A percentile compares a stretch with the other conserved stretches of the same genome.
Conservation (phyloP, 2,888 invertebrate genomes). For the Yponomeuta malinellus region DNA sequence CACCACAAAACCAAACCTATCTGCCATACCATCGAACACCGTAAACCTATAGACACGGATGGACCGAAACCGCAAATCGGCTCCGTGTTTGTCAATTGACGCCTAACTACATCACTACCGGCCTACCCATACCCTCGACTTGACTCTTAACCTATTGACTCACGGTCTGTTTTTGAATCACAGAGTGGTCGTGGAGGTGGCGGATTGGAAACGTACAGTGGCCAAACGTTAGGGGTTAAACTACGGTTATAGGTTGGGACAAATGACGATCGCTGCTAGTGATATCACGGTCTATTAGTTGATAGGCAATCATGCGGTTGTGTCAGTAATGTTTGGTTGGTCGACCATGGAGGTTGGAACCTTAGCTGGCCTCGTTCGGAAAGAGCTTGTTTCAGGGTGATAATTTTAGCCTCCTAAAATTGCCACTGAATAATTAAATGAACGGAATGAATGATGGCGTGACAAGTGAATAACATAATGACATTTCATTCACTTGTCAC, state of each 20-base stretch:
- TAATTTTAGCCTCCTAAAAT: too few species aligned
- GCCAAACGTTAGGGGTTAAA: slow-evolving; percentile 12
- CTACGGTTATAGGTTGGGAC: slow-evolving; percentile 16
- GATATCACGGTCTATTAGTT: slow-evolving; percentile 13
- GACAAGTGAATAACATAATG: too few species aligned
- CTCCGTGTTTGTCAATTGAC: slow-evolving; percentile 31
- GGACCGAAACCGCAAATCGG: slow-evolving; percentile 25
- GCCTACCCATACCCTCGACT: not conserved
- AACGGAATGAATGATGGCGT: too few species aligned
- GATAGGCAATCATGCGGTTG: slow-evolving; percentile 11
- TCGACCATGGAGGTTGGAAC: not conserved
- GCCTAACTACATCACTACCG: slow-evolving; percentile 15
- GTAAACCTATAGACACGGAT: slow-evolving; percentile 13
- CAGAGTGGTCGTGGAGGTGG: not conserved
- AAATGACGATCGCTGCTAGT: slow-evolving; percentile 10
- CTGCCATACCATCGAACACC: slow-evolving; percentile 5
- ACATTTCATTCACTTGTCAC: too few species aligned
- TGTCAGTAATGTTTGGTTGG: not conserved
- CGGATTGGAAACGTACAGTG: slow-evolving; percentile 4
- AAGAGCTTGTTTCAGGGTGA: too few species aligned
- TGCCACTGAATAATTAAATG: too few species aligned
- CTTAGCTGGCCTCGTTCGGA: not conserved
- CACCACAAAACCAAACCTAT: not conserved
- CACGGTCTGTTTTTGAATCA: not conserved
- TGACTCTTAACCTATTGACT: not conserved